Evolutionary conservation across 2,888 invertebrate genomes (phyloP), one percentile per base, ranked within the genome.

Genomic region (Sussaba pulchella): DNA sequence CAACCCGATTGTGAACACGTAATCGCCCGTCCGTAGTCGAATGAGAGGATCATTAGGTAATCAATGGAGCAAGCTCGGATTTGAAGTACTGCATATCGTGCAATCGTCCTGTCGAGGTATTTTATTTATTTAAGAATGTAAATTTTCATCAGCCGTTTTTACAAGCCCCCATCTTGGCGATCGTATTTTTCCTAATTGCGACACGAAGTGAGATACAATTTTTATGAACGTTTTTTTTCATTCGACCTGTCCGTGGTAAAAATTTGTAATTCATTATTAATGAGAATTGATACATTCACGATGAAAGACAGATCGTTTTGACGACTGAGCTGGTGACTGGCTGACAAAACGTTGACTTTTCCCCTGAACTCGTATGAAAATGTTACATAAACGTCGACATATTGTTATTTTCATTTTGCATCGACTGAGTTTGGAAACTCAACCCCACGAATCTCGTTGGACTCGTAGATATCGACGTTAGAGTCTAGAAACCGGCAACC

Each of bases 41-140:
- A 41, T 24, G 63, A 63, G 21, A 14, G 43, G 24, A 4, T 61
- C 39, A 61, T 41, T 39, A 21, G 63, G 45, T 45, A 45, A 39
- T 45, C 43, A 61, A 61, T 36, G 36, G 36, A 8, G 19, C 57
- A 59, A 59, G 57, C 36, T 59, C n/a, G n/a, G 36, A 21, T 57
- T 8, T 36, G 57, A 24, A 5, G 17, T 3, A 14, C 31, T 10
- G 12, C 14, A 10, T 17, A 59, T n/a, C n/a, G 8, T 59, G 36
- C 19, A 17, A 17, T 59, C 12, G 57, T n/a, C 36, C 10, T 36
- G 5, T 24, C 54, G n/a, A n/a, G 26, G 10, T 1, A n/a, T 54
- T 12, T 50, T n/a, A n/a, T n/a, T n/a, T n/a, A n/a, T n/a, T n/a
- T n/a, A n/a, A n/a, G n/a, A n/a, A n/a, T n/a, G n/a, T n/a, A n/a